Evolutionary conservation across 2,888 invertebrate genomes (phyloP).

Genomic region (Agriopis marginaria): DNA sequence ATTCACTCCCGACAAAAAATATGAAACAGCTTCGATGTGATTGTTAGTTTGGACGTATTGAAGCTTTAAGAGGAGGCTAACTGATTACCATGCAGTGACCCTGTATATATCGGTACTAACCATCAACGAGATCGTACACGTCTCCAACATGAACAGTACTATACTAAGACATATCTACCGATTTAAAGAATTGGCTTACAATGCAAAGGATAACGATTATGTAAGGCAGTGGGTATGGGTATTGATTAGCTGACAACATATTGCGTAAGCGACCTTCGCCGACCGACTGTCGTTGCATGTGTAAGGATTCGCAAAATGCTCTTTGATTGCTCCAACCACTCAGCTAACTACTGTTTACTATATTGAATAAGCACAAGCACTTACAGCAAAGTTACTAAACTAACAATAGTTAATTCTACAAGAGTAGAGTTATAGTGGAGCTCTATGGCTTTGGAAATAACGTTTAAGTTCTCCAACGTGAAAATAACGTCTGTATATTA

Average conservation of each 20-base stretch:
- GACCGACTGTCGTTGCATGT: constrained; percentile 62
- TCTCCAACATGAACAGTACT: constrained; percentile 20
- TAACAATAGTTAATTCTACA: background rate
- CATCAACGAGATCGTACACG: constrained; percentile 6
- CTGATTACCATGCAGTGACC: too few species aligned
- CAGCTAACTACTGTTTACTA: constrained; percentile 14
- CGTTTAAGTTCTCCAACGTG: background rate
- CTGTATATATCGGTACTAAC: too few species aligned
- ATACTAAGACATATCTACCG: constrained; percentile 6
- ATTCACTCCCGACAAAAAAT: too few species aligned
- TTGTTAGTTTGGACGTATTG: too few species aligned
- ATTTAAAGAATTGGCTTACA: constrained; percentile 4
- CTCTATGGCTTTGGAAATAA: constrained; percentile 1
- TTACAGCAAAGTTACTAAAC: constrained; percentile 1
- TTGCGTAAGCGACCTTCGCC: constrained; percentile 69
- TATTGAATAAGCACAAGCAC: background rate
- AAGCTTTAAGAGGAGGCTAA: too few species aligned
- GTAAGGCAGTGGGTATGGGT: constrained; percentile 61
- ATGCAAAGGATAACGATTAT: constrained; percentile 63
- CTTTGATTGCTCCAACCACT: constrained; percentile 46
- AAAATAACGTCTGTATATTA: background rate
- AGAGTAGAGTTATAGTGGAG: background rate
- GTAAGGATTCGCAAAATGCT: constrained; percentile 72
- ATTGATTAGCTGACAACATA: constrained; percentile 66
- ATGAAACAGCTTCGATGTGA: too few species aligned